Percentiles rank a stretch among this genome's conserved stretches.
These are phyloP conservation scores for Pipistrellus pipistrellus DNA, from an alignment of 2,797 vertebrate genomes.

Conservation along the genomic window DNA sequence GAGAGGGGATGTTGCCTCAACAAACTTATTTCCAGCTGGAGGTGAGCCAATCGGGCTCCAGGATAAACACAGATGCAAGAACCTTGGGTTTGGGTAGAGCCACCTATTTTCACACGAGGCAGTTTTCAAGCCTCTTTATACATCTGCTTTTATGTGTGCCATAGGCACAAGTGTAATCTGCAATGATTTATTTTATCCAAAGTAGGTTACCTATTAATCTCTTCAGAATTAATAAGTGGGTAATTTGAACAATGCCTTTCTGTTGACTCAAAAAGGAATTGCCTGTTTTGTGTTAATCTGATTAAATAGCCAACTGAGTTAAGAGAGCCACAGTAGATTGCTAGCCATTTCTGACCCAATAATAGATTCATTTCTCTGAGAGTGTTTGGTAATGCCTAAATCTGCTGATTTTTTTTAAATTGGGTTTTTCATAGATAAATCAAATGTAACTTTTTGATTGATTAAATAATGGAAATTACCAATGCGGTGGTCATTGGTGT, in stretches of 20 bases:
- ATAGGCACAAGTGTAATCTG: slow-evolving; percentile 25
- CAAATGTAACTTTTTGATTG: slow-evolving; percentile 44
- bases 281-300: slow-evolving; percentile 36
- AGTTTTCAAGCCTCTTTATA: background rate
- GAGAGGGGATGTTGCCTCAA: slow-evolving; percentile 36
- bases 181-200: slow-evolving; percentile 59
- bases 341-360: background rate
- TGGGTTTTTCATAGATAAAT: slow-evolving; percentile 26
- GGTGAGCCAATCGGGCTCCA: background rate
- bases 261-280: slow-evolving; percentile 40
- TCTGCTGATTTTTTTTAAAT: background rate
- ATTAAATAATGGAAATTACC: background rate
- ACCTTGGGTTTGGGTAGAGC: background rate
- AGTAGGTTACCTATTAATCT: slow-evolving; percentile 66
- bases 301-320: slow-evolving; percentile 17
- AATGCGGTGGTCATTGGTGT: background rate
- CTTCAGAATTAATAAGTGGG: slow-evolving; percentile 71
- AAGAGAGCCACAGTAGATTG: background rate
- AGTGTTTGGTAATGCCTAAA: background rate
- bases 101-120: background rate
- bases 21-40: slow-evolving; percentile 55
- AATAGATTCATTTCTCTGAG: slow-evolving; percentile 28
- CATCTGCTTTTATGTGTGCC: background rate
- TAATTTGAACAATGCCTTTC: slow-evolving; percentile 67
- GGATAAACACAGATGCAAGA: background rate